A percentile compares a stretch with the other conserved stretches of the same genome.
phyloP scores from a whole-genome alignment of 2,113 vertebrate species.

The Hymenochirus boettgeri region DNA sequence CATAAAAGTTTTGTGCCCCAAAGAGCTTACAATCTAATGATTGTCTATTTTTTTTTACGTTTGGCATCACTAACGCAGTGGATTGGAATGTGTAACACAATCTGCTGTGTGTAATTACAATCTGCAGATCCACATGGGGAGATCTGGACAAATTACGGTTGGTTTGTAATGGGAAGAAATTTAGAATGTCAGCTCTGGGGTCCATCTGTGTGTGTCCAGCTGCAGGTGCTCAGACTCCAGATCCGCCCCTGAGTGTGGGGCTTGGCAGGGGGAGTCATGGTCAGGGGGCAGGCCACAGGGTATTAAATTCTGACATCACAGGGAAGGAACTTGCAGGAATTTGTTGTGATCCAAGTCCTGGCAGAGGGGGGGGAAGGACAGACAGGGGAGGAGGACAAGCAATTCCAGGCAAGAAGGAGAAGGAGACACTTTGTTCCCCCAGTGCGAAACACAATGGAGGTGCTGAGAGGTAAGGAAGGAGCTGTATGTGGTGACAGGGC shows the following conservation, averaged over 20 bases:
- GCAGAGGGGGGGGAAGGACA: neutral
- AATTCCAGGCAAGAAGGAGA: neutral
- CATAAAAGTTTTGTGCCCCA: too few species aligned
- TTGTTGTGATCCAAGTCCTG: constrained; percentile 11
- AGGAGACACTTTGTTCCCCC: neutral
- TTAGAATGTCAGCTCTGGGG: constrained; percentile 15
- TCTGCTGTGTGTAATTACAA: too few species aligned
- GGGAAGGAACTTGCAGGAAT: constrained; percentile 24
- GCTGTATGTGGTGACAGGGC: too few species aligned
- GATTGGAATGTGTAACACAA: too few species aligned
- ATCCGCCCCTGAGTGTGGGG: neutral
- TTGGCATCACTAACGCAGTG: too few species aligned
- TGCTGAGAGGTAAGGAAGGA: constrained; percentile 12
- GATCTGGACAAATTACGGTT: too few species aligned
- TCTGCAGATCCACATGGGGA: too few species aligned
- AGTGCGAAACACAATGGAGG: neutral
- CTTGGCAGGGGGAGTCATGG: neutral
- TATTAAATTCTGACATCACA: constrained; percentile 12
- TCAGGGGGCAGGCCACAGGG: neutral
- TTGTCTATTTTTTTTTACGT: too few species aligned
- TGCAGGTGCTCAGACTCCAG: neutral
- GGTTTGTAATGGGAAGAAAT: too few species aligned
- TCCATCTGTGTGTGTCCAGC: neutral
- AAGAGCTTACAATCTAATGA: too few species aligned
- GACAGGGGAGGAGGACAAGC: neutral